Evolutionary conservation across 2,888 invertebrate genomes (phyloP).

Genomic region (Trichogramma dendrolimi): DNA sequence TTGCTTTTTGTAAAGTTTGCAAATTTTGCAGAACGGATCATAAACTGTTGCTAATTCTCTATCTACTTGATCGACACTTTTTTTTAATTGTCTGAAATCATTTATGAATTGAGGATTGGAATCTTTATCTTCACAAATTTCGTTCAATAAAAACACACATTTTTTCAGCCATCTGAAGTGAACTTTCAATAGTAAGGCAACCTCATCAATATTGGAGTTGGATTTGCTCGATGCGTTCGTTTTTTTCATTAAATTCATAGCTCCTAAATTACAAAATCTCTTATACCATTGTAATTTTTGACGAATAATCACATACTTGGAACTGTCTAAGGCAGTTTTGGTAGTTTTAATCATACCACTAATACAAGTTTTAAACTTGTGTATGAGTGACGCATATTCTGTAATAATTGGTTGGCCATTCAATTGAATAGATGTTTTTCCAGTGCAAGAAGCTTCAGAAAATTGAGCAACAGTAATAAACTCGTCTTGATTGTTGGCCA

Average conservation of each 20-base stretch:
- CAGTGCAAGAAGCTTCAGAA: constrained; percentile 53
- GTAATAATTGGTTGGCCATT: constrained; percentile 56
- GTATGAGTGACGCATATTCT: constrained; percentile 55
- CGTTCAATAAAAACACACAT: constrained; percentile 40
- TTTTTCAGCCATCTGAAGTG: constrained; percentile 75
- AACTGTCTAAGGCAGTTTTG: constrained; percentile 27
- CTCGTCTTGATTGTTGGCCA: constrained; percentile 38
- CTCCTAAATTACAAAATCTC: constrained; percentile 54
- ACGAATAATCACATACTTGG: constrained; percentile 51
- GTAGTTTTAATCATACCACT: constrained; percentile 45
- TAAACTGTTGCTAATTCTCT: constrained; percentile 29
- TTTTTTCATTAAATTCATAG: constrained; percentile 44
- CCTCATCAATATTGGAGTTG: constrained; percentile 49
- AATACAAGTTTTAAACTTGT: constrained; percentile 54
- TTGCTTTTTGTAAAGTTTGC: constrained; percentile 38
- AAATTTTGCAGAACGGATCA: constrained; percentile 40
- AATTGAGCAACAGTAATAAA: constrained; percentile 54
- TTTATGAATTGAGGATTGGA: constrained; percentile 23
- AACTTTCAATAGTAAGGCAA: constrained; percentile 60
- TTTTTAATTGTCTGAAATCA: constrained; percentile 38
- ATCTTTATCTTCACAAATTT: constrained; percentile 20
- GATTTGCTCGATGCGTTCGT: constrained; percentile 10
- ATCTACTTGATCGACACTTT: constrained; percentile 38
- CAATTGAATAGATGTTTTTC: constrained; percentile 53
- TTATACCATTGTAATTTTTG: constrained; percentile 57